These are phyloP conservation scores for Zaprionus nigranus DNA, from an alignment of 1,140 invertebrate species.

Conservation along the genomic window DNA sequence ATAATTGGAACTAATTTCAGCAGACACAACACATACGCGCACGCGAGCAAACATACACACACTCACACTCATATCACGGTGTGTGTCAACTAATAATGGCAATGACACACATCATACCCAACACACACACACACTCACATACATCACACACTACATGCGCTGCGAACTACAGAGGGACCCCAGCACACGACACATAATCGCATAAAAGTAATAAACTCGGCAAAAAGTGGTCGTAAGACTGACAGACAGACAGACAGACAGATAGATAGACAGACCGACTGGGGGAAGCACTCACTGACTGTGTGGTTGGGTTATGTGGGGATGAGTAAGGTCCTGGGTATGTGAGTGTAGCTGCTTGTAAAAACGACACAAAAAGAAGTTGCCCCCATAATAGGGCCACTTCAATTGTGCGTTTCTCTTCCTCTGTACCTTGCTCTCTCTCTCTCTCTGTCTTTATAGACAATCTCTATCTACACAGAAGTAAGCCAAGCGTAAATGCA, in stretches of 20 bases:
- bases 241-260: conserved; percentile 48
- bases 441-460: conserved; percentile 8
- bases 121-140: neutral
- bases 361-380: conserved; percentile 39
- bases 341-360: conserved; percentile 19
- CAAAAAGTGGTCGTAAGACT: conserved; percentile 67
- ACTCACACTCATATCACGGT: conserved; percentile 2
- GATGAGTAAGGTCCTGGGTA: conserved; percentile 1
- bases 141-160: neutral
- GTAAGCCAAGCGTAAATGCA: conserved; percentile 69
- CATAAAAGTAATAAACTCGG: conserved; percentile 80
- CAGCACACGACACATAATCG: conserved; percentile 74
- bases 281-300: conserved; percentile 21
- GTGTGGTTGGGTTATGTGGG: neutral
- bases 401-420: conserved; percentile 49
- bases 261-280: conserved; percentile 29
- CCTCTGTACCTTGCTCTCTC: neutral
- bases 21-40: conserved; percentile 25
- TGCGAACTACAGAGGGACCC: conserved; percentile 5
- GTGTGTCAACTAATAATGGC: conserved; percentile 68
- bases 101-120: conserved; percentile 57
- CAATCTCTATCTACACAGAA: conserved; percentile 16
- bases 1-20: conserved; percentile 75
- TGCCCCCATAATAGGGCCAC: conserved; percentile 56
- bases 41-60: conserved; percentile 13